A percentile compares a stretch with the other conserved stretches of the same genome.
phyloP scores from a whole-genome alignment of 64 coral and sea anemone genomes.

The Porites australiensis region DNA sequence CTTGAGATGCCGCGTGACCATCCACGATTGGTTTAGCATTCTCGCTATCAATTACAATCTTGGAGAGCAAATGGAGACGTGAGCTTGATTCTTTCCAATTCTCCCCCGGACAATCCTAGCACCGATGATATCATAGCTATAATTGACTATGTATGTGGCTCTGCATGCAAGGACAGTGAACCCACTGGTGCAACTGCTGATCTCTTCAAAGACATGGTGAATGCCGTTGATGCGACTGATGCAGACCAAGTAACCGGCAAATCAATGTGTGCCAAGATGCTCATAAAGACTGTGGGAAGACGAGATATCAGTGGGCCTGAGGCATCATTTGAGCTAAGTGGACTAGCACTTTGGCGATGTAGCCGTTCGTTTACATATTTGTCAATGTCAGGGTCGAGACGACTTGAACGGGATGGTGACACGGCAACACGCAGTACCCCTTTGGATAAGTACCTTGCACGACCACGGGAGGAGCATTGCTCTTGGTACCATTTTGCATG shows the following conservation, averaged over 20 bases:
- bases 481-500: background rate
- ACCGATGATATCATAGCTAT: conserved; percentile 37
- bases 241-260: conserved; percentile 12
- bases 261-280: conserved; percentile 15
- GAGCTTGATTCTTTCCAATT: background rate
- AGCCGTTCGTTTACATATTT: background rate
- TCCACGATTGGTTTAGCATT: background rate
- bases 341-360: background rate
- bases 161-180: conserved; percentile 17
- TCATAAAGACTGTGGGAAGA: conserved; percentile 1
- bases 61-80: conserved; percentile 45
- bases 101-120: too few species aligned
- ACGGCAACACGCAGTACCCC: background rate
- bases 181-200: conserved; percentile 50
- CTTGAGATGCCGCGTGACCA: conserved; percentile 25
- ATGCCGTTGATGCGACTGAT: too few species aligned
- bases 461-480: background rate
- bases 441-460: conserved; percentile 26
- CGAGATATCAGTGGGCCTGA: background rate
- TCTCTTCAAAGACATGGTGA: conserved; percentile 26
- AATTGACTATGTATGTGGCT: background rate
- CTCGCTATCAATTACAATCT: background rate
- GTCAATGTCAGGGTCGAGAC: background rate
- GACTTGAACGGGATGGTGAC: background rate
- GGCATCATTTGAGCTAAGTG: background rate